Conservation (phyloP, 1,140 invertebrate genomes). For the Thalassaphorura encarpata region DNA sequence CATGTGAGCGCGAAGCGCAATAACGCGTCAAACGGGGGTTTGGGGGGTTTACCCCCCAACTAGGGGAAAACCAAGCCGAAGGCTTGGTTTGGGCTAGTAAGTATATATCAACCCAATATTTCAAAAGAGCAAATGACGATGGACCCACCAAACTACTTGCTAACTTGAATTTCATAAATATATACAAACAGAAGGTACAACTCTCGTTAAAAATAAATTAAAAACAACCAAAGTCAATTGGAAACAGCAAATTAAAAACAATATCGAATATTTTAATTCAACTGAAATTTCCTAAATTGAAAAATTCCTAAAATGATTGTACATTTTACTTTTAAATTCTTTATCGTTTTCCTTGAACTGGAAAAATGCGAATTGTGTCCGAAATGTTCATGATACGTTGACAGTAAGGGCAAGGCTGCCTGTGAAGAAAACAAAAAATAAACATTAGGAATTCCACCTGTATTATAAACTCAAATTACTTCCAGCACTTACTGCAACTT, state of each 20-base stretch:
- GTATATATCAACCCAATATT: too few relatives aligned
- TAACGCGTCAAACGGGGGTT: not conserved
- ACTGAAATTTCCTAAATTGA: too few relatives aligned
- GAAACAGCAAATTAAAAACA: too few relatives aligned
- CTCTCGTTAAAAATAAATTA: too few relatives aligned
- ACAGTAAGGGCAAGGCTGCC: not conserved
- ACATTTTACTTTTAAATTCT: not conserved
- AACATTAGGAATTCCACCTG: not conserved
- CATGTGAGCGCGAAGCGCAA: too few relatives aligned
- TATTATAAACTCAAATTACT: not conserved
- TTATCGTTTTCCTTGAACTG: not conserved
- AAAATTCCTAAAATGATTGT: not conserved
- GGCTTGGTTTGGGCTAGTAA: too few relatives aligned
- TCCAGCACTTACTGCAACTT: not conserved
- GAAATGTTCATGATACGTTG: not conserved
- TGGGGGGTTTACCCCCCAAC: not conserved
- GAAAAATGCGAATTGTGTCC: not conserved
- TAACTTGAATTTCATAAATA: too few relatives aligned
- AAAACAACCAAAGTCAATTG: too few relatives aligned
- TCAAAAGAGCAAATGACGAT: too few relatives aligned
- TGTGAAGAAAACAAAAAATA: not conserved
- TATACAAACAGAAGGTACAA: too few relatives aligned
- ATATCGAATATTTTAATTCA: too few relatives aligned
- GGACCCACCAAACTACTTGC: too few relatives aligned
- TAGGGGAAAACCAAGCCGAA: not conserved